These are phyloP conservation scores for Myiozetetes cayanensis DNA, from an alignment of 2,113 vertebrate genomes.

Conservation along the genomic window DNA sequence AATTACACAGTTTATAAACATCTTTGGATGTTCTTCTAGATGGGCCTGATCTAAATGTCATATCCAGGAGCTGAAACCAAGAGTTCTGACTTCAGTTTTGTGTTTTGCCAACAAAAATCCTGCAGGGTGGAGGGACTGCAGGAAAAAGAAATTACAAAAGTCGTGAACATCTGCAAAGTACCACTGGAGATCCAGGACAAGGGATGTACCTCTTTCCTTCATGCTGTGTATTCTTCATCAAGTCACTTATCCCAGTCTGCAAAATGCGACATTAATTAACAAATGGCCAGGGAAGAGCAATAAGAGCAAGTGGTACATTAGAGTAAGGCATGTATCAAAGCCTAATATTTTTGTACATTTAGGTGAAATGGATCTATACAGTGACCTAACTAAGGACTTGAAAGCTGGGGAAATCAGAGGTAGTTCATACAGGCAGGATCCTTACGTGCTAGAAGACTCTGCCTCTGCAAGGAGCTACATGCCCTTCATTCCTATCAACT, in stretches of 20 bases:
- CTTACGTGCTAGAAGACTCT: background rate
- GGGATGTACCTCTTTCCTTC: background rate
- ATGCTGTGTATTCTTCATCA: background rate
- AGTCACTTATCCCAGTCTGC: background rate
- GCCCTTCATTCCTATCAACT: background rate
- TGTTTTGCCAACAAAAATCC: background rate
- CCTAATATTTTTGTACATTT: background rate
- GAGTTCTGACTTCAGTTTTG: background rate
- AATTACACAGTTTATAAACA: background rate
- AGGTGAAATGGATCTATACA: background rate
- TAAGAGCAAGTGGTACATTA: background rate
- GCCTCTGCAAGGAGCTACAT: background rate
- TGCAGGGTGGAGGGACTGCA: background rate
- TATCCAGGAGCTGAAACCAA: background rate
- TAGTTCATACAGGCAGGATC: background rate
- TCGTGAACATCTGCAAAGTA: accelerated
- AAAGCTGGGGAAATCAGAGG: background rate
- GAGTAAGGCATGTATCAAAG: background rate
- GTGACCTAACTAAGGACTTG: background rate
- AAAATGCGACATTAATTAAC: background rate
- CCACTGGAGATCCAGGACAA: background rate
- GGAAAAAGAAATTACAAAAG: background rate
- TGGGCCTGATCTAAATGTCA: background rate
- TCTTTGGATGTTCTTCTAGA: background rate
- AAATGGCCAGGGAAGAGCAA: background rate